Base-by-base conservation (phyloP, 2,113 vertebrate genomes). In the Himantopus leucocephalus region DNA sequence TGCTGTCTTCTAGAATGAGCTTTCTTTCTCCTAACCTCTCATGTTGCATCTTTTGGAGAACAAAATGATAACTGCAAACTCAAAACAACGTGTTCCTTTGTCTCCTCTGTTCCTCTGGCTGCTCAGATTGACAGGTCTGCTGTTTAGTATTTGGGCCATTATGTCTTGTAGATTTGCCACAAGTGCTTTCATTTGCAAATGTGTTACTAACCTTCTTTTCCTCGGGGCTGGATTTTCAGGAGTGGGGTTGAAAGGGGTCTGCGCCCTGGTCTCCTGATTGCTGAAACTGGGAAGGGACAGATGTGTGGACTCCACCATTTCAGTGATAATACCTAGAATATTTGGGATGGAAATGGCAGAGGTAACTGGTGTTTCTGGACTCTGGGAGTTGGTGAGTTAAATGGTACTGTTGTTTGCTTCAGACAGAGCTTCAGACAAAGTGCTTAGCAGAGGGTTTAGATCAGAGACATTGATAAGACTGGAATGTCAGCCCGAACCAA, bases 381-480 rank as follows among this genome's bases (percentile, higher is more conserved):
- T 79, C 77, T 76, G 81, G 77, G 45, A 90, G 53, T 37, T 73
- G n/a, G 8, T 24, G 80, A 66, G 86, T 96, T 96, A 94, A 95
- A 53, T 58, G 22, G n/a, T 59, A 14, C 59, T 80, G 63, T 34
- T 50, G 11, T 45, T 91, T 5, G 14, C 53, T 72, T 76, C 74
- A 89, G 73, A 80, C 60, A 68, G 43, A 91, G 27, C 59, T 88
- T 73, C 87, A 89, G 84, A 62, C 80, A 32, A 48, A 88, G 66
- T 66, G 52, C 86, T 96, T 89, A 91, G 48, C 34, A 27, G 73
- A 63, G 91, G 64, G 26, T 55, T 94, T 90, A 95, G 95, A 95
- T 95, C 66, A 55, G 85, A 94, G 94, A 81, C 80, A 3, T 47
- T 53, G 95, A 92, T 96, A 95, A 85, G 84, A 43, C 27, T 90